Evolutionary conservation across 2,113 vertebrate genomes (phyloP), one percentile per base, ranked within the genome.

Genomic region (Delphinapterus leucas): DNA sequence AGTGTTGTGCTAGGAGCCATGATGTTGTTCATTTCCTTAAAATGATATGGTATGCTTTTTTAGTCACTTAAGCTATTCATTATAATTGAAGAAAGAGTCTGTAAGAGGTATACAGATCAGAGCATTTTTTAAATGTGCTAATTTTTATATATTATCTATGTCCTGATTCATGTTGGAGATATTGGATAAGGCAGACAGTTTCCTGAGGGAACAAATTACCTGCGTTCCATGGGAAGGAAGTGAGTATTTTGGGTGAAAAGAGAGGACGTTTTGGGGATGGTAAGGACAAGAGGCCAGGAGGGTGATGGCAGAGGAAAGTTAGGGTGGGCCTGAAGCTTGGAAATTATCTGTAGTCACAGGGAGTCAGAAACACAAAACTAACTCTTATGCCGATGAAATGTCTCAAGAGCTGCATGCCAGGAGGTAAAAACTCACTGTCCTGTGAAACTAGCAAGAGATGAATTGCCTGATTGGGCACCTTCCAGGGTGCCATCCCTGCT

Each of bases 1-100:
- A 88, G 25, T 87, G 25, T 74, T 96, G 47, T 90, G 21, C 82
- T 83, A 61, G 85, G 20, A 80, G 23, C 26, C n/a, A n/a, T 86
- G 33, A 41, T 94, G 53, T 63, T 93, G 92, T 98, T 81, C 41
- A 41, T 47, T 91, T 90, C 23, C n/a, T 93, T 95, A 82, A 91
- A 95, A 88, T 93, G 33, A 63, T 49, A 55, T 6, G 8, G 26
- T 90, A 13, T 67, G 49, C 33, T 68, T 88, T 79, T 83, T 86
- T 74, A 65, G n/a, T 80, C 61, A 55, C 17, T 60, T 38, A 90
- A 86, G 26, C 91, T 94, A 88, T 17, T 92, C n/a, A 84, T 91
- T 96, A 92, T 88, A 91, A 55, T 82, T 90, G 58, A 85, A 15
- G 25, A 84, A 95, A 84, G 36, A 89, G 47, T 17, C 36, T 14